Evolutionary conservation across 2,888 invertebrate genomes (phyloP).

Genomic region (Eubasilissa splendida): DNA sequence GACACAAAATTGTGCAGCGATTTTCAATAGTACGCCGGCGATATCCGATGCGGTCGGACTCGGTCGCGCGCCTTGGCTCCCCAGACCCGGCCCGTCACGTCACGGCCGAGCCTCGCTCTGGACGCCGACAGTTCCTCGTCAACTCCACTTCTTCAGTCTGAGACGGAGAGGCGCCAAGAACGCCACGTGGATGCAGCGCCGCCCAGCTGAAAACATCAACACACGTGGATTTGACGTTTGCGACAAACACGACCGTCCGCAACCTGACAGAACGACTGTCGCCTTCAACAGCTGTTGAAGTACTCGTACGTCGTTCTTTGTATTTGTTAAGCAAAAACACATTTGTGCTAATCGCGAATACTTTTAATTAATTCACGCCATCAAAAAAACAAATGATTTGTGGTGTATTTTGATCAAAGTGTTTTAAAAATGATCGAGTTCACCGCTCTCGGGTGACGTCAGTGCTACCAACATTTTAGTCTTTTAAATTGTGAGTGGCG

Average conservation of each 20-base stretch:
- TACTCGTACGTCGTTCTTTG: no score
- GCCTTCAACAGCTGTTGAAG: no score
- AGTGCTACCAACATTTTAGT: constrained; percentile 26
- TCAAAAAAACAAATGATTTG: constrained; percentile 19
- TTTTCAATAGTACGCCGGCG: constrained; percentile 65
- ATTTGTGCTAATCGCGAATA: no score
- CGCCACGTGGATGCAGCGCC: constrained; percentile 32
- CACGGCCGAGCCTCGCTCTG: constrained; percentile 59
- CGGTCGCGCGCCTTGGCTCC: constrained; percentile 62
- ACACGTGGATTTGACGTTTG: constrained; percentile 43
- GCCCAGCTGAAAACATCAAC: constrained; percentile 26
- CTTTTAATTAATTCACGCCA: neutral
- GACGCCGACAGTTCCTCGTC: neutral
- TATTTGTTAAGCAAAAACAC: no score
- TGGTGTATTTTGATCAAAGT: neutral
- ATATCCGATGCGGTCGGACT: constrained; percentile 61
- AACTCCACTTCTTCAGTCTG: constrained; percentile 60
- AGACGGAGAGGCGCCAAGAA: constrained; percentile 67
- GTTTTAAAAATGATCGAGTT: constrained; percentile 46
- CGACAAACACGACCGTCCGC: neutral
- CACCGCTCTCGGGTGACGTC: constrained; percentile 51
- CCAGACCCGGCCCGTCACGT: neutral
- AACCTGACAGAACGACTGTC: neutral
- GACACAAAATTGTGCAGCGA: constrained; percentile 67
- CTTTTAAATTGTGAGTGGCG: constrained; percentile 7